phyloP scores from a whole-genome alignment of 2,888 invertebrate species.

The Carpatolechia fugitivella region DNA sequence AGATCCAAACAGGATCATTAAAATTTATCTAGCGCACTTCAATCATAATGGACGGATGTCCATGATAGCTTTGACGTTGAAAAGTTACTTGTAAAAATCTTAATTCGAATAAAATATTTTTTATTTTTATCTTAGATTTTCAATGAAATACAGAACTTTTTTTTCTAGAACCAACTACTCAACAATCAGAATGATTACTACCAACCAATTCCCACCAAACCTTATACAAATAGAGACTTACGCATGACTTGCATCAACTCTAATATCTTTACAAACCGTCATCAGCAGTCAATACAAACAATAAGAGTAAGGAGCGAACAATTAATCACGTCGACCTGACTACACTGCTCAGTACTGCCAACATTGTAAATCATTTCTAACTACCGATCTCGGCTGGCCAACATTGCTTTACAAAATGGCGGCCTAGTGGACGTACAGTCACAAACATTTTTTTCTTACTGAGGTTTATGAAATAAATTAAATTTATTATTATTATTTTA shows the following conservation, averaged over 20 bases:
- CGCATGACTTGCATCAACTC: neutral
- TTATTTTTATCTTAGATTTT: too few relatives aligned
- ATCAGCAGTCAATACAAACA: constrained; percentile 20
- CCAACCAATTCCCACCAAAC: neutral
- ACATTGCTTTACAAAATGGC: constrained; percentile 51
- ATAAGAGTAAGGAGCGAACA: constrained; percentile 39
- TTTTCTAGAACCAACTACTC: too few relatives aligned
- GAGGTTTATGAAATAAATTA: neutral
- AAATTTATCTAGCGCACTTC: too few relatives aligned
- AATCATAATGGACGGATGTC: too few relatives aligned
- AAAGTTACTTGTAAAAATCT: too few relatives aligned
- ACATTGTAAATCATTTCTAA: constrained; percentile 62
- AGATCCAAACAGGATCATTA: too few relatives aligned
- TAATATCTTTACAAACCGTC: neutral
- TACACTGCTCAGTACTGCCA: constrained; percentile 35
- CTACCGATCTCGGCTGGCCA: constrained; percentile 51
- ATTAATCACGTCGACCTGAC: constrained; percentile 58
- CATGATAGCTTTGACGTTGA: too few relatives aligned
- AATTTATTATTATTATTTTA: too few relatives aligned
- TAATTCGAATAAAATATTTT: too few relatives aligned
- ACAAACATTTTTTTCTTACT: neutral
- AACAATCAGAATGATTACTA: neutral
- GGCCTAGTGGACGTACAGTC: constrained; percentile 28
- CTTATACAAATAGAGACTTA: neutral
- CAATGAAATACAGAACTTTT: too few relatives aligned